Conservation (phyloP, 2,797 vertebrate genomes). For the Pterois miles region DNA sequence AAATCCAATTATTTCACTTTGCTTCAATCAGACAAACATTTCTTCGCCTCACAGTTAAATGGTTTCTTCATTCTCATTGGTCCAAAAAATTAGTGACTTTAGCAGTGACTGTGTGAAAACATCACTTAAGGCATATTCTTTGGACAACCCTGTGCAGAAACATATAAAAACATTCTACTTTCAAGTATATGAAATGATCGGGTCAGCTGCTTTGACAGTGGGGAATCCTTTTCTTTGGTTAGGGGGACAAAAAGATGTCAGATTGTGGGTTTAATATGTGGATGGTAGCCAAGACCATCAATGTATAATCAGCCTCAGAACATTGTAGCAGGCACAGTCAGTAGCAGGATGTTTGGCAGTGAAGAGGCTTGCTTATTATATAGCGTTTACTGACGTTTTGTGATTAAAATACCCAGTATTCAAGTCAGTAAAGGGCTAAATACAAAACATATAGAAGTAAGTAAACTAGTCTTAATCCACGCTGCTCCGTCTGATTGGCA, state of each 20-base stretch:
- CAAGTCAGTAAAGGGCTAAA: conserved; percentile 17
- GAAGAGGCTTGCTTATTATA: conserved; percentile 31
- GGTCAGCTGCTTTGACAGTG: conserved; percentile 40
- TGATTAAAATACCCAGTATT: conserved; percentile 32
- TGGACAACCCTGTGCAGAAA: conserved; percentile 81
- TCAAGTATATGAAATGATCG: conserved; percentile 69
- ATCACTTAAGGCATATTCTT: conserved; percentile 79
- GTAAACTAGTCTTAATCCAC: background rate
- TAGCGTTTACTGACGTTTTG: conserved; percentile 15
- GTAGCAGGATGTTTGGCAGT: conserved; percentile 55
- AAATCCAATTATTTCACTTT: conserved; percentile 61
- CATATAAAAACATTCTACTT: conserved; percentile 72
- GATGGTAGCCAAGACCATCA: conserved; percentile 19
- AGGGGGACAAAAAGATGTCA: background rate
- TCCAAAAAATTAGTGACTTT: conserved; percentile 52
- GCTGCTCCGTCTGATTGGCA: conserved; percentile 17
- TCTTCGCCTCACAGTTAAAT: conserved; percentile 50
- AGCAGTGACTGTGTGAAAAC: conserved; percentile 51
- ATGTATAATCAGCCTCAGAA: conserved; percentile 5
- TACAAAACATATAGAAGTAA: conserved; percentile 18
- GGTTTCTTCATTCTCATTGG: conserved; percentile 72
- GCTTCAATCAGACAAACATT: conserved; percentile 45
- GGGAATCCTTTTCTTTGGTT: conserved; percentile 28
- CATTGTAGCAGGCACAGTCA: conserved; percentile 16
- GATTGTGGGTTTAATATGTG: conserved; percentile 15